Evolutionary conservation across 2,888 invertebrate species (phyloP), one percentile per base, ranked within the genome.

Genomic region (Loripinus fragilis): DNA sequence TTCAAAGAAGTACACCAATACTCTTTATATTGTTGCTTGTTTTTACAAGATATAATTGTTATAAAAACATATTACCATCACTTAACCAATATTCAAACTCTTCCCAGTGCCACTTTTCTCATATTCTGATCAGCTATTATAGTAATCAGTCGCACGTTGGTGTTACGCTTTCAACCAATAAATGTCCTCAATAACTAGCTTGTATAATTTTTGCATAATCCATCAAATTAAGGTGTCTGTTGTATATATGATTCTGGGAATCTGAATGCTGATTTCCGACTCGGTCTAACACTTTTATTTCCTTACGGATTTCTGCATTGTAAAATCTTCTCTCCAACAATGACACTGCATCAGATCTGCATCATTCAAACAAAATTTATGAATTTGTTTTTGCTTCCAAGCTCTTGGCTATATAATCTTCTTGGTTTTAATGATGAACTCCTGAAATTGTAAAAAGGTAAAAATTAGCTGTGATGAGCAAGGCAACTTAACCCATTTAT

Each of bases 131-230:
- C 38, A 38, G 38, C n/a, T n/a, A n/a, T n/a, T n/a, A n/a, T n/a
- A n/a, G n/a, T n/a, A n/a, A n/a, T n/a, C n/a, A n/a, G n/a, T 38
- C 7, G 38, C 7, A 48, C 3, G 48, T 3, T 48, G n/a, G 3
- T 48, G 48, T 48, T 20, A n/a, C 17, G 20, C 10, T 48, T 15
- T 8, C 17, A 48, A 48, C 12, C 20, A n/a, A 55, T 55, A 55
- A 55, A 55, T 25, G 55, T 25, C 55, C 12, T 2, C 33, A 17
- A 15, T 33, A 33, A 33, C 15, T 60, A 12, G 33, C 33, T 60
- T 60, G 60, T 33, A 60, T 60, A 33, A 60, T 60, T 17, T 60
- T 33, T 17, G 30, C 60, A 60, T 60, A 60, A 60, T 30, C 33
- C 60, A 60, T 30, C 33, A 30, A 17, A 60, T 60, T 60, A 38